Conservation (phyloP, 2,888 invertebrate genomes). For the Hemistola chrysoprasaria region DNA sequence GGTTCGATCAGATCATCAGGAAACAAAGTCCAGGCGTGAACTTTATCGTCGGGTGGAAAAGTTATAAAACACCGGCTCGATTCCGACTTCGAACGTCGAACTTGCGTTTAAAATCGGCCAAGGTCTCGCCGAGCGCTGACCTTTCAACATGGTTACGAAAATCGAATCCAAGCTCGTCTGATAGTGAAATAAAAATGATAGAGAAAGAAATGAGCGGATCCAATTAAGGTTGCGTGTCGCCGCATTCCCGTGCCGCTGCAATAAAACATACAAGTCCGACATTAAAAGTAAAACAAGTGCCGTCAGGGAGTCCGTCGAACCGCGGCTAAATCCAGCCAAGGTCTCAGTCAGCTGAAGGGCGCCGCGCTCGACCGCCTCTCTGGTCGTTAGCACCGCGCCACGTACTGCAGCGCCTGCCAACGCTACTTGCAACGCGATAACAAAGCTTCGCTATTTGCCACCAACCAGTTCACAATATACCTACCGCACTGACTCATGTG, state of each 20-base stretch:
- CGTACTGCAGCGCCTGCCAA: slow-evolving; percentile 3
- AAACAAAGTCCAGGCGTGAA: slow-evolving; percentile 66
- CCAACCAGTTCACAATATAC: slow-evolving; percentile 32
- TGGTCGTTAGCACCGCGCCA: slow-evolving; percentile 69
- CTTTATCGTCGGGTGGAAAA: slow-evolving; percentile 70
- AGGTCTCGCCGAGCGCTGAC: slow-evolving; percentile 70
- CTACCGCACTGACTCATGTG: slow-evolving; percentile 58
- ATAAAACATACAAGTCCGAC: slow-evolving; percentile 63
- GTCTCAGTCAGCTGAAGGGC: slow-evolving; percentile 77
- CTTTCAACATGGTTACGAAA: slow-evolving; percentile 45
- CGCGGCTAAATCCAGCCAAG: slow-evolving; percentile 79
- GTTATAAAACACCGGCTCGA: slow-evolving; percentile 63
- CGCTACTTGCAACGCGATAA: slow-evolving; percentile 55
- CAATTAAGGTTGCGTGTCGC: slow-evolving; percentile 54
- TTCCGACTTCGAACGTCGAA: slow-evolving; percentile 58
- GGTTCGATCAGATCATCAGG: slow-evolving; percentile 58
- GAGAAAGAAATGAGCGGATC: slow-evolving; percentile 41
- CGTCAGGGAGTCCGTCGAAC: slow-evolving; percentile 72
- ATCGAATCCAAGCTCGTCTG: slow-evolving; percentile 35
- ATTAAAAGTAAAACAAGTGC: slow-evolving; percentile 67
- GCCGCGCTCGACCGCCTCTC: slow-evolving; percentile 65
- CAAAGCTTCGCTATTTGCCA: slow-evolving; percentile 60
- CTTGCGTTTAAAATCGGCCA: slow-evolving; percentile 77
- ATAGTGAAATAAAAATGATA: slow-evolving; percentile 34
- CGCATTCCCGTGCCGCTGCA: slow-evolving; percentile 53